These are phyloP conservation scores for Brachionus angularis DNA, from an alignment of 1,140 invertebrate genomes.

Conservation along the genomic window DNA sequence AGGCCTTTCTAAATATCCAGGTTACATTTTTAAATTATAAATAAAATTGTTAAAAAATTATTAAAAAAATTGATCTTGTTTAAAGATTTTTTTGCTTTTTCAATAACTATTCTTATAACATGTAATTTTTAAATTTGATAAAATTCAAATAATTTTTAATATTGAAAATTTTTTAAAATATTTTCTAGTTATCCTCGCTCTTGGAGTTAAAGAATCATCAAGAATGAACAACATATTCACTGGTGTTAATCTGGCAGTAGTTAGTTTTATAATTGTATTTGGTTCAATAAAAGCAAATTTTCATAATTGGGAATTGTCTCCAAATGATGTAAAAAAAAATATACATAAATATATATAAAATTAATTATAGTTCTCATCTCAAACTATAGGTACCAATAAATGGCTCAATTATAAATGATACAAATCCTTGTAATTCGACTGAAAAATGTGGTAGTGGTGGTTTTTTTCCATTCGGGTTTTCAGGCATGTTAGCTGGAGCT, in stretches of 20 bases:
- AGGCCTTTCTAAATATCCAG: slow-evolving; percentile 52
- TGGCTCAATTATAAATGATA: background rate
- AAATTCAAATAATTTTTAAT: background rate
- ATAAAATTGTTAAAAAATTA: background rate
- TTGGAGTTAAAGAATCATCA: slow-evolving; percentile 83
- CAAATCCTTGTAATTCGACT: slow-evolving; percentile 17
- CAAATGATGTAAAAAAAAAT: slow-evolving; percentile 56
- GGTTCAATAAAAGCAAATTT: slow-evolving; percentile 57
- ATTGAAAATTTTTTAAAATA: slow-evolving; percentile 15
- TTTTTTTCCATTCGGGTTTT: slow-evolving; percentile 58
- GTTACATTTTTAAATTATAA: background rate
- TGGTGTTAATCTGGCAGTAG: slow-evolving; percentile 73
- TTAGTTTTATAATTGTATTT: slow-evolving; percentile 61
- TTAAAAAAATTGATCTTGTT: background rate
- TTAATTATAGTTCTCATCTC: no score
- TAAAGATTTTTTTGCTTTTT: slow-evolving; percentile 55
- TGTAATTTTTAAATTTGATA: slow-evolving; percentile 48
- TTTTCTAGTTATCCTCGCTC: slow-evolving; percentile 64
- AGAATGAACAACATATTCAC: slow-evolving; percentile 86
- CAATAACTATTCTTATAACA: slow-evolving; percentile 53
- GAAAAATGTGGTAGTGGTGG: slow-evolving; percentile 52
- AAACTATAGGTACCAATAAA: no score
- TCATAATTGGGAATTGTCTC: slow-evolving; percentile 57
- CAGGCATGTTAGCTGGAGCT: slow-evolving; percentile 53
- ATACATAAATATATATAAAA: no score